Percentiles rank a stretch among this genome's conserved stretches.
These are phyloP conservation scores for Limenitis camilla DNA, from an alignment of 2,888 invertebrate species.

Conservation along the genomic window DNA sequence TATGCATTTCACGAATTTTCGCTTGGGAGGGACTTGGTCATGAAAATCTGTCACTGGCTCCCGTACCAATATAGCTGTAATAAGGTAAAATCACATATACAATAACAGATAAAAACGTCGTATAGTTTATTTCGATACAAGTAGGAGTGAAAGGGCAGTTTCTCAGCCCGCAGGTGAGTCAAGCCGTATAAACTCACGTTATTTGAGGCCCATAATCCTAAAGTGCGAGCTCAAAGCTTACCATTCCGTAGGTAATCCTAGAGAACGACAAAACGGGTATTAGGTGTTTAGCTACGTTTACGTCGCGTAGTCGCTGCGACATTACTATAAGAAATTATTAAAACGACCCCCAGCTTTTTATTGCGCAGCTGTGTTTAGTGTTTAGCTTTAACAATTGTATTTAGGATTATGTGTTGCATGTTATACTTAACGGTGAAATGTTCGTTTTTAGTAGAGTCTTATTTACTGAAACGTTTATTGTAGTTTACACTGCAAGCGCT, in stretches of 20 bases:
- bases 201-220: constrained; percentile 29
- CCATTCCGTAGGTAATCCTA: constrained; percentile 28
- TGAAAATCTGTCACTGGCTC: too few relatives aligned
- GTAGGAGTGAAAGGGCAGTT: constrained; percentile 4
- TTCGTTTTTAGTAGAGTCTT: constrained; percentile 16
- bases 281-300: constrained; percentile 21
- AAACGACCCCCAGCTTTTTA: constrained; percentile 20
- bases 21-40: too few relatives aligned
- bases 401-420: constrained; percentile 20
- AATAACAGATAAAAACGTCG: neutral
- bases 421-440: constrained; percentile 14
- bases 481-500: neutral
- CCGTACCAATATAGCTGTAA: too few relatives aligned
- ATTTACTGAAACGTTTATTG: neutral
- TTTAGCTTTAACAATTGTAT: constrained; percentile 23
- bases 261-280: constrained; percentile 25
- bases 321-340: constrained; percentile 27
- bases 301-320: constrained; percentile 17
- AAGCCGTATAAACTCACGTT: constrained; percentile 23
- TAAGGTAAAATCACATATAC: neutral
- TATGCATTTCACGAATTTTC: too few relatives aligned
- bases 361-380: constrained; percentile 21
- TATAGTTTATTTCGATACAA: neutral
- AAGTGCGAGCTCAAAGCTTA: constrained; percentile 26
- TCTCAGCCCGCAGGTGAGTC: constrained; percentile 20